Evolutionary conservation across 2,797 vertebrate genomes (phyloP), one percentile per base, ranked within the genome.

Genomic region (Hylomyscus alleni): DNA sequence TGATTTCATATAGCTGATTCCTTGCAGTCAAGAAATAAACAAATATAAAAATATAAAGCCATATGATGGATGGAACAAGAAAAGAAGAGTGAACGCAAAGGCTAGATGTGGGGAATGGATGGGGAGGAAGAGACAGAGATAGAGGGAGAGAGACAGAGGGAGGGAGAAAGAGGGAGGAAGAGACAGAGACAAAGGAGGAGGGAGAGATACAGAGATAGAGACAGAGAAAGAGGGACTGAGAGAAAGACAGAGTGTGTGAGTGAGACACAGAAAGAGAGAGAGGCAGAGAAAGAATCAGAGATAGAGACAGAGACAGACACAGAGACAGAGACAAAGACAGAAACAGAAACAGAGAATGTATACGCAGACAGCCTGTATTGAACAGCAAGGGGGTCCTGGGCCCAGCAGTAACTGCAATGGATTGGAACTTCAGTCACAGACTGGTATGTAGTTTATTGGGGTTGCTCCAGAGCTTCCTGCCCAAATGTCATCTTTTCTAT

Each of bases 11-110:
- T 76, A 44, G 93, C 88, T 90, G 84, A 56, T 44, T 73, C 69
- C 37, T 78, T 93, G 40, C 69, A 86, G 90, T 77, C 88, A 90
- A 93, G 80, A 86, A 96, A 96, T 82, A 93, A 93, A 94, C 60
- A 96, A 76, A 94, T 60, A 26, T 90, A 67, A 93, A 96, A 94
- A 58, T 81, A 90, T 58, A 78, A 93, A 78, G 24, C 58, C 29
- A 60, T 24, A 34, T 62, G 47, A 50, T 89, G 2, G 52, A 81
- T 62, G 29, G 56, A 81, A n/a, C 73, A 52, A 88, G 24, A 83
- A 14, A 12, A 47, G 62, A 92, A 92, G 83, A 78, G 24, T 65
- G 4, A 81, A 29, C 20, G 17, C n/a, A 26, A 83, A 76, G 69
- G n/a, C n/a, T 37, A 22, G n/a, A 37, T 72, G n/a, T 19, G n/a